Percentiles rank a stretch among this genome's conserved stretches.
Conservation (phyloP, 1,140 invertebrate species). For the Tetragonula clypearis region DNA sequence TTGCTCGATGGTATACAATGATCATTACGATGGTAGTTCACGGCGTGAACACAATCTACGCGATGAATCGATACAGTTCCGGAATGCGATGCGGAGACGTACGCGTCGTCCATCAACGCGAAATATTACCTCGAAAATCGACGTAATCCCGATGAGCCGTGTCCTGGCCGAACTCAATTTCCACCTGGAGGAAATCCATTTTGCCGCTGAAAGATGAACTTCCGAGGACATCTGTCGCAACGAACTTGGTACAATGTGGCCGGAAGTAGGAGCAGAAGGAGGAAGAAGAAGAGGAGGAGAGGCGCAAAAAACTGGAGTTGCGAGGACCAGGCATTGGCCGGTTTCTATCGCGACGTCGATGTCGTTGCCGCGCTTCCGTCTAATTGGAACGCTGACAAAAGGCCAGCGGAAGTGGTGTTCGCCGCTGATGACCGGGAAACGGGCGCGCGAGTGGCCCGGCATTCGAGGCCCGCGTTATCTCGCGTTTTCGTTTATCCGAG, state of each 20-base stretch:
- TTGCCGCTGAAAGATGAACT: slow-evolving; percentile 44
- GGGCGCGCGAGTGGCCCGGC: slow-evolving; percentile 13
- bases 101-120: slow-evolving; percentile 24
- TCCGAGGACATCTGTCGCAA: slow-evolving; percentile 42
- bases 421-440: slow-evolving; percentile 37
- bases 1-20: background rate
- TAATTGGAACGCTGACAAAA: slow-evolving; percentile 61
- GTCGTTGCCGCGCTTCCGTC: slow-evolving; percentile 50
- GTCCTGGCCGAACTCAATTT: slow-evolving; percentile 36
- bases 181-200: slow-evolving; percentile 47
- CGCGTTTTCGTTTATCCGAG: slow-evolving; percentile 45
- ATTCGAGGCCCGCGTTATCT: slow-evolving; percentile 26
- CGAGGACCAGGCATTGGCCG: slow-evolving; percentile 21
- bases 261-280: slow-evolving; percentile 6
- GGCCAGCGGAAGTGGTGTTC: slow-evolving; percentile 17
- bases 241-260: slow-evolving; percentile 55
- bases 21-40: background rate
- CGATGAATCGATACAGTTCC: background rate
- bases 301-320: background rate
- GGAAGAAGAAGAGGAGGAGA: slow-evolving; percentile 6
- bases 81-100: background rate
- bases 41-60: background rate
- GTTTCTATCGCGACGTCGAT: slow-evolving; percentile 30
- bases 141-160: slow-evolving; percentile 43
- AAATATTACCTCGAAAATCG: slow-evolving; percentile 45